phyloP scores from a whole-genome alignment of 1,140 invertebrate genomes.

The Steinernema feltiae region DNA sequence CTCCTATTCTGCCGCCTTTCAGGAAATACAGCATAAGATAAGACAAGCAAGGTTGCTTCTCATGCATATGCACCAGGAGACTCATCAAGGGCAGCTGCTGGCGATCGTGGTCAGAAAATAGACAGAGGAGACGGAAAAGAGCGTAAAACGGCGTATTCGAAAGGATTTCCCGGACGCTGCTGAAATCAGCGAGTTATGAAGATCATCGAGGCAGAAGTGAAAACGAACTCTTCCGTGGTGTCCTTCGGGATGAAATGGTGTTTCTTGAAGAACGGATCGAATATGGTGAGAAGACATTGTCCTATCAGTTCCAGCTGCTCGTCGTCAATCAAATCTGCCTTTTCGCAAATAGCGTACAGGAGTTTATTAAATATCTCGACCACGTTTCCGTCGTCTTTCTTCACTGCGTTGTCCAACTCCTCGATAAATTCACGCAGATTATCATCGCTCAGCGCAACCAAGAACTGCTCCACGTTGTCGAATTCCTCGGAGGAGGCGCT shows the following conservation, averaged over 20 bases:
- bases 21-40: background rate
- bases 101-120: background rate
- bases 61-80: background rate
- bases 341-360: background rate
- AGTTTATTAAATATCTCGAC: conserved; percentile 3
- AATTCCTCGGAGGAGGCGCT: background rate
- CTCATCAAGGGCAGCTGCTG: background rate
- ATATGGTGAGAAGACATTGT: background rate
- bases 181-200: background rate
- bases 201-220: background rate
- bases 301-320: background rate
- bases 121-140: background rate
- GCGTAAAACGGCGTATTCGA: background rate
- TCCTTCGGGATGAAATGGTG: background rate
- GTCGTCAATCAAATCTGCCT: background rate
- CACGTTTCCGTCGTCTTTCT: background rate
- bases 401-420: background rate
- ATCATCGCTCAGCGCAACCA: background rate
- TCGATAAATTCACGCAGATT: background rate
- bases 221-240: background rate
- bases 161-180: background rate
- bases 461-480: background rate
- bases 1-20: background rate
- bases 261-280: background rate
- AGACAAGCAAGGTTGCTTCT: background rate